These are phyloP conservation scores for Magallana angulata DNA, from an alignment of 1,140 invertebrate genomes.

Conservation along the genomic window DNA sequence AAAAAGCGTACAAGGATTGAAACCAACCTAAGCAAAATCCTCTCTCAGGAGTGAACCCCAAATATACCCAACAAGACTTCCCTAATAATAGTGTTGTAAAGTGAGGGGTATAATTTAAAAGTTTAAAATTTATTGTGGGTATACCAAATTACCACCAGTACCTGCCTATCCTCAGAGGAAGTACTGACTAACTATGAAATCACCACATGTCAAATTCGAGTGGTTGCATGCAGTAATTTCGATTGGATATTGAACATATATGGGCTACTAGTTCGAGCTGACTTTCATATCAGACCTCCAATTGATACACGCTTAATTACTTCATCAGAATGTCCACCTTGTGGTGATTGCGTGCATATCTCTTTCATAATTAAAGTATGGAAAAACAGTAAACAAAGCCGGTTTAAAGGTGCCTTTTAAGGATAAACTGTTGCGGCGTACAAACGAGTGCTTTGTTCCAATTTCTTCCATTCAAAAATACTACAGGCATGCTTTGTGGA, in stretches of 20 bases:
- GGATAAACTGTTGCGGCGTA: conserved; percentile 26
- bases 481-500: conserved; percentile 19
- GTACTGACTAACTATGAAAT: not conserved
- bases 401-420: conserved; percentile 13
- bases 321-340: conserved; percentile 18
- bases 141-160: not conserved
- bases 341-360: conserved; percentile 8
- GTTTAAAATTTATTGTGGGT: no score
- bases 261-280: not conserved
- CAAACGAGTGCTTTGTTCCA: conserved; percentile 21
- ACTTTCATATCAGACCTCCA: conserved; percentile 20
- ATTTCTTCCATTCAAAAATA: conserved; percentile 36
- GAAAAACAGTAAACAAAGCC: conserved; percentile 29
- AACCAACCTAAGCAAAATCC: no score
- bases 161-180: not conserved
- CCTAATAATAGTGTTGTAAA: no score
- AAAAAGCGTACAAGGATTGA: no score
- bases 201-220: not conserved
- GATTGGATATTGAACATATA: not conserved
- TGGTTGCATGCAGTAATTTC: conserved; percentile 34
- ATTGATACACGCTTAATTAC: conserved; percentile 16
- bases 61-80: no score
- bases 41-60: no score
- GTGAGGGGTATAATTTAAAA: no score
- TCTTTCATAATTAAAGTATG: conserved; percentile 27